Base-by-base conservation (phyloP, 1,140 invertebrate genomes). In the Drosophila cardini region DNA sequence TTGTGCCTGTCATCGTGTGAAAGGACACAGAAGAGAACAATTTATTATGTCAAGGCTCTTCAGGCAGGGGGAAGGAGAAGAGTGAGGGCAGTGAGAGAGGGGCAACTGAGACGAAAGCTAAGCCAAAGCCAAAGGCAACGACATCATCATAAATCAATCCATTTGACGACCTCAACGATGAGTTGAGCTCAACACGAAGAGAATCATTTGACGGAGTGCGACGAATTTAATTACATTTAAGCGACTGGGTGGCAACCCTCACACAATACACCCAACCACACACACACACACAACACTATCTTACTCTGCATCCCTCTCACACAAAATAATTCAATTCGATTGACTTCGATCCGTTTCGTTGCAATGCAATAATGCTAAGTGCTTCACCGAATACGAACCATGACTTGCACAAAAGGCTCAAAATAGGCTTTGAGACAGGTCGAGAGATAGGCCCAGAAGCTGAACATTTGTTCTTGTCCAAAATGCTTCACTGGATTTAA, bases 61-160 rank as follows among this genome's bases (percentile, higher is more conserved):
- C 69, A 76, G 72, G 4, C 62, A 48, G 57, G 5, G 8, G 5
- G 56, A 7, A 9, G 5, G 8, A 3, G 56, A 7, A 9, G 10
- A 32, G 45, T 13, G 10, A 10, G 11, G 40, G 1, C 11, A 9
- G 13, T 2, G 21, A 1, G n/a, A 26, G 10, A 11, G 53, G 6
- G 52, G 32, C 2, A 18, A 21, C 48, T 34, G 50, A 53, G 50
- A 11, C 7, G 32, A 9, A 36, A 36, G 18, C 36, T 43, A 13
- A 60, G 45, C 18, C 46, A 18, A 53, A 34, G 45, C 46, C 57
- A 53, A 46, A 53, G 42, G 38, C 52, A 57, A 52, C 56, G 76
- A 48, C 76, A 82, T 87, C 83, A 89, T 87, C 83, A 87, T 87
- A 87, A 87, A 87, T 87, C 83, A 87, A 87, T 87, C 84, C 83